Evolutionary conservation across 2,113 vertebrate genomes (phyloP).

Genomic region (Pachypanchax playfairii): DNA sequence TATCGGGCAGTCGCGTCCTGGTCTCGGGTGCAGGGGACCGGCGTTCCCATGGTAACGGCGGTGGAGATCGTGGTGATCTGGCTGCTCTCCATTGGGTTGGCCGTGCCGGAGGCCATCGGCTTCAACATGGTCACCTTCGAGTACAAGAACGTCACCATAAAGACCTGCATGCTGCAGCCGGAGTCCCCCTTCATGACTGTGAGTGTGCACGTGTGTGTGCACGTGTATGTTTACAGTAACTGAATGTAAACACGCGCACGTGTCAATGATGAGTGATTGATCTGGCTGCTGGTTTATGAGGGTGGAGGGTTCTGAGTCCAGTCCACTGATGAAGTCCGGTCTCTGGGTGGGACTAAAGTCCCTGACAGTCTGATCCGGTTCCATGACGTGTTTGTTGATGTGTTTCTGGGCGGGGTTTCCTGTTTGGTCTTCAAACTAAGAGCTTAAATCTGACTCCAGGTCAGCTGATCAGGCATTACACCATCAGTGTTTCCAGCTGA

Average conservation of each 20-base stretch:
- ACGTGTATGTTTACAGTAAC: not conserved
- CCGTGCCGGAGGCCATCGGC: slow-evolving; percentile 91
- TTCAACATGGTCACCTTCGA: slow-evolving; percentile 85
- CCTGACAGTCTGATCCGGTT: not conserved
- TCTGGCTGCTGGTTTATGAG: too few relatives aligned
- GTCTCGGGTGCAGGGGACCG: slow-evolving; percentile 91
- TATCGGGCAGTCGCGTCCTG: slow-evolving; percentile 95
- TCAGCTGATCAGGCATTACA: slow-evolving; percentile 9
- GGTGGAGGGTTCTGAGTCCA: not conserved
- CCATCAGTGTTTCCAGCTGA: not conserved
- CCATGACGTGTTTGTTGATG: not conserved
- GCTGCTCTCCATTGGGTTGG: slow-evolving; percentile 87
- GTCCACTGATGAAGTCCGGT: not conserved
- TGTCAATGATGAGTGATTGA: too few relatives aligned
- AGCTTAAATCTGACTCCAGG: slow-evolving; percentile 3
- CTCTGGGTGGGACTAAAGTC: not conserved
- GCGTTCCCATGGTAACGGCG: slow-evolving; percentile 88
- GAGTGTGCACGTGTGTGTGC: slow-evolving; percentile 42
- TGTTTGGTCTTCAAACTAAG: slow-evolving; percentile 36
- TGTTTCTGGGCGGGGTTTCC: slow-evolving; percentile 43
- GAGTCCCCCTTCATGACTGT: slow-evolving; percentile 85
- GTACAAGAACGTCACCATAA: slow-evolving; percentile 78
- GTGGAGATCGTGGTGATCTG: slow-evolving; percentile 91
- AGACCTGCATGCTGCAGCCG: slow-evolving; percentile 88
- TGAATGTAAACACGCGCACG: not conserved